A percentile compares a stretch with the other conserved stretches of the same genome.
phyloP scores from a whole-genome alignment of 1,140 invertebrate genomes.

The Conus betulinus region DNA sequence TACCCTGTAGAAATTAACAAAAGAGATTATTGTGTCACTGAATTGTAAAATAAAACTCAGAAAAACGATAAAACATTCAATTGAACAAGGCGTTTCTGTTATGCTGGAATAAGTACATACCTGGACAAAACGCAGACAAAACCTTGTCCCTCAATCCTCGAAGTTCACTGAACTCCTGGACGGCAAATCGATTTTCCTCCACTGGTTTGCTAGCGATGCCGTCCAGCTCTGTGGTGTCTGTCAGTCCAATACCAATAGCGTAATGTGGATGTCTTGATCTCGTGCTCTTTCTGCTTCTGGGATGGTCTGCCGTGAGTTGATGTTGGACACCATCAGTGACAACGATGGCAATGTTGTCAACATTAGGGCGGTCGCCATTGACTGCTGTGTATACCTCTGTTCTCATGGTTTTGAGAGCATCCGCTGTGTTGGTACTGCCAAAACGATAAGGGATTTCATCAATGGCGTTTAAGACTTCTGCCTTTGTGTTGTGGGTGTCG shows the following conservation, averaged over 20 bases:
- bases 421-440: conserved; percentile 68
- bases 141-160: conserved; percentile 53
- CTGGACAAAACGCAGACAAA: conserved; percentile 48
- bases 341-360: conserved; percentile 60
- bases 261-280: conserved; percentile 60
- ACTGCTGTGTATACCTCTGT: conserved; percentile 55
- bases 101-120: background rate
- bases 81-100: background rate
- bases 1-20: background rate
- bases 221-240: conserved; percentile 58
- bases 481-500: conserved; percentile 49
- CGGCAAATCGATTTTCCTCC: conserved; percentile 52
- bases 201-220: conserved; percentile 52
- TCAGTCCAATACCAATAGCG: conserved; percentile 61
- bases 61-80: background rate
- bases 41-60: background rate
- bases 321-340: conserved; percentile 68
- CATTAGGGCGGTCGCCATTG: conserved; percentile 62
- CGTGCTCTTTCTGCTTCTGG: conserved; percentile 57
- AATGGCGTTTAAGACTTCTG: conserved; percentile 55
- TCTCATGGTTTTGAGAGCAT: conserved; percentile 60
- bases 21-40: background rate
- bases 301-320: conserved; percentile 62
- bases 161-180: conserved; percentile 61
- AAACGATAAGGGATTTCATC: conserved; percentile 59